Percentiles rank a stretch among this genome's conserved stretches.
Evolutionary conservation across 2,113 vertebrate genomes (phyloP).

Genomic region (Chaetorhynchus papuensis): DNA sequence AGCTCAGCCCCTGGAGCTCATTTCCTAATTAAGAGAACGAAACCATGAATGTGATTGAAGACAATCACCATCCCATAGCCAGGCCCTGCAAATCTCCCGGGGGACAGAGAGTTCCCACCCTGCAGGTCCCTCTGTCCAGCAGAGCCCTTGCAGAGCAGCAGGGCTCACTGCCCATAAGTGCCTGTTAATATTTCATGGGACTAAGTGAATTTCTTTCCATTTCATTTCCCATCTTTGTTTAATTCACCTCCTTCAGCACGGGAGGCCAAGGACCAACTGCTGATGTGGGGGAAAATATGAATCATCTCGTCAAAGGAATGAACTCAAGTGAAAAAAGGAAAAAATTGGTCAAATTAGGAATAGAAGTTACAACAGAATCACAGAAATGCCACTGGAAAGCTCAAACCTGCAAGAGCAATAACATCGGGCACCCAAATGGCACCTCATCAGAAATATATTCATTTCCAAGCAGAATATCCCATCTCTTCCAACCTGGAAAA

Average conservation of each 20-base stretch:
- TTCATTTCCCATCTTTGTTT: constrained; percentile 38
- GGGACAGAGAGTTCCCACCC: neutral
- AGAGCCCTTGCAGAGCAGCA: neutral
- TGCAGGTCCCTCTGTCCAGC: neutral
- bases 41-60: neutral
- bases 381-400: neutral
- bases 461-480: neutral
- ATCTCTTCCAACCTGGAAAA: neutral
- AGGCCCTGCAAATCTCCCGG: neutral
- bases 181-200: constrained; percentile 35
- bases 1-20: neutral
- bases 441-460: neutral
- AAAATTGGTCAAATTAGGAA: neutral
- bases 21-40: neutral
- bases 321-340: neutral
- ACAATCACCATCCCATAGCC: neutral
- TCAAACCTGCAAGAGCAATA: neutral
- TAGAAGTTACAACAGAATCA: neutral
- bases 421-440: neutral
- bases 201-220: neutral
- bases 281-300: neutral
- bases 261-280: neutral
- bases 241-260: neutral
- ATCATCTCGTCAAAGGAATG: neutral
- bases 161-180: neutral